A percentile compares a stretch with the other conserved stretches of the same genome.
Evolutionary conservation across 1,140 invertebrate species (phyloP).

Genomic region (Drosophila nikananu): DNA sequence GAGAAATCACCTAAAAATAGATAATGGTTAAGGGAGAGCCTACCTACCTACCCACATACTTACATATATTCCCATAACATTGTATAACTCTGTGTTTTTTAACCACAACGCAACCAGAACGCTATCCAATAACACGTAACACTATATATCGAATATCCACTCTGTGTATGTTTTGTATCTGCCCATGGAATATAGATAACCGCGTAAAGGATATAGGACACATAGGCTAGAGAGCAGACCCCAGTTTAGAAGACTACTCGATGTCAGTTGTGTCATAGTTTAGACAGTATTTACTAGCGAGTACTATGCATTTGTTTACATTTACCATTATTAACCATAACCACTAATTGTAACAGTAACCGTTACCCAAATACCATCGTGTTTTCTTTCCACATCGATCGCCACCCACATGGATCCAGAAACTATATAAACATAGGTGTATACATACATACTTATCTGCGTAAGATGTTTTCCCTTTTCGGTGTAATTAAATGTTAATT

Average conservation of each 20-base stretch:
- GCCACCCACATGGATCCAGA: slow-evolving; percentile 24
- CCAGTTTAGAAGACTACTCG: slow-evolving; percentile 55
- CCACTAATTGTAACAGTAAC: slow-evolving; percentile 3
- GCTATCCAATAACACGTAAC: slow-evolving; percentile 31
- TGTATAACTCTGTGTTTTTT: slow-evolving; percentile 38
- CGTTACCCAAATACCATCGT: neutral
- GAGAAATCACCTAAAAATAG: slow-evolving; percentile 3
- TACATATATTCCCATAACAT: slow-evolving; percentile 11
- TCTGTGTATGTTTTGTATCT: slow-evolving; percentile 66
- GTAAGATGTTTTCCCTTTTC: slow-evolving; percentile 60
- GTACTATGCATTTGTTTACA: slow-evolving; percentile 40
- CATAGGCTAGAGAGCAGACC: slow-evolving; percentile 26
- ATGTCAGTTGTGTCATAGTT: slow-evolving; percentile 75
- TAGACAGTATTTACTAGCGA: slow-evolving; percentile 59
- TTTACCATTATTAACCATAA: slow-evolving; percentile 21
- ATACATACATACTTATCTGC: slow-evolving; percentile 46
- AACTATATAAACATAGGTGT: slow-evolving; percentile 34
- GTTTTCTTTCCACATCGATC: slow-evolving; percentile 12
- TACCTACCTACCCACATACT: neutral
- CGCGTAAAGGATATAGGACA: slow-evolving; percentile 35
- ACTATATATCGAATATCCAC: slow-evolving; percentile 42
- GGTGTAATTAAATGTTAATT: slow-evolving; percentile 77
- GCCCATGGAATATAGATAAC: slow-evolving; percentile 46
- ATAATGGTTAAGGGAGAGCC: neutral
- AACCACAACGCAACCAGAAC: slow-evolving; percentile 19